phyloP scores from a whole-genome alignment of 2,888 invertebrate species.

The Ypsolopha sequella region DNA sequence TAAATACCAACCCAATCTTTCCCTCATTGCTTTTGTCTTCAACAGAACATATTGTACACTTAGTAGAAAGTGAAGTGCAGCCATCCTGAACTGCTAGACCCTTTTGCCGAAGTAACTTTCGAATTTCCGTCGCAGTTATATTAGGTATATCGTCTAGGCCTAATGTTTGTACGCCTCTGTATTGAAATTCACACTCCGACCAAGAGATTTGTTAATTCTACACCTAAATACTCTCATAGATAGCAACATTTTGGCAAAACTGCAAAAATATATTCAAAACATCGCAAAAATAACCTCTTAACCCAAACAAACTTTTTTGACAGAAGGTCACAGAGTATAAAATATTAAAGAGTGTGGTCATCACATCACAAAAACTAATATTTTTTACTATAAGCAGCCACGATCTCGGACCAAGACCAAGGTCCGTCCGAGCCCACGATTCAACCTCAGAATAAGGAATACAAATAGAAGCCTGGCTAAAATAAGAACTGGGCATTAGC shows the following conservation, averaged over 20 bases:
- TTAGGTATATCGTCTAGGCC: constrained; percentile 50
- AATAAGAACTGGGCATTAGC: too few relatives aligned
- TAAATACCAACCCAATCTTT: too few relatives aligned
- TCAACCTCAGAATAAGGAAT: too few relatives aligned
- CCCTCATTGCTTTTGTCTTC: constrained; percentile 40
- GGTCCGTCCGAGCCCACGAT: too few relatives aligned
- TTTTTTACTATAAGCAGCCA: too few relatives aligned
- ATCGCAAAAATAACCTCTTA: neutral
- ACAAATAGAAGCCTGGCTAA: too few relatives aligned
- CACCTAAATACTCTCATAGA: constrained; percentile 24
- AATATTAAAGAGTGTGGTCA: too few relatives aligned
- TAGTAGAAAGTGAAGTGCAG: constrained; percentile 77
- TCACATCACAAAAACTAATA: too few relatives aligned
- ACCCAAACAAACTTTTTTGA: neutral
- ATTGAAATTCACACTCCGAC: constrained; percentile 24
- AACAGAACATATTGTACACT: constrained; percentile 75
- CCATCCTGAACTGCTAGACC: constrained; percentile 76
- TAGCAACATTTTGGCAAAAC: constrained; percentile 27
- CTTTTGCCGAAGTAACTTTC: constrained; percentile 52
- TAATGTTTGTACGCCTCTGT: constrained; percentile 37
- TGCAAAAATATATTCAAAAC: constrained; percentile 1
- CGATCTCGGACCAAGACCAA: too few relatives aligned
- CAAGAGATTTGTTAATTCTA: constrained; percentile 17
- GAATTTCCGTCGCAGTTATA: constrained; percentile 47
- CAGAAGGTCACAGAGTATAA: too few relatives aligned